phyloP scores from a whole-genome alignment of 2,113 vertebrate genomes.

The Apodemus speciosus region DNA sequence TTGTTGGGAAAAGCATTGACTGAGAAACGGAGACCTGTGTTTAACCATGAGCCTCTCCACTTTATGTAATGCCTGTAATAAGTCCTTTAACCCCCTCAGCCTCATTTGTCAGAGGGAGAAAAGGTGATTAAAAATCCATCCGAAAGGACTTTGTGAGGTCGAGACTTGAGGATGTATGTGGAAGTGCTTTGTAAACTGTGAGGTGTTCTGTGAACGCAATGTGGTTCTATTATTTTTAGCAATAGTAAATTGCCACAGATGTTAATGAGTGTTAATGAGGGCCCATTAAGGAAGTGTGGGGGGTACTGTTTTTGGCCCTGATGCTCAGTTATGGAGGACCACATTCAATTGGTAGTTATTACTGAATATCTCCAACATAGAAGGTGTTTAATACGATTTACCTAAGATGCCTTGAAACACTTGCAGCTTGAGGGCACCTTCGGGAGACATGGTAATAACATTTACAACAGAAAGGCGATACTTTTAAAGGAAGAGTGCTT shows the following conservation, averaged over 20 bases:
- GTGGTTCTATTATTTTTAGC: constrained; percentile 66
- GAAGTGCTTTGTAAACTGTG: constrained; percentile 73
- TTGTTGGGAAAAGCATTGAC: background rate
- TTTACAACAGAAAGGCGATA: background rate
- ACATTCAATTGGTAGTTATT: background rate
- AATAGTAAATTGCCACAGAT: constrained; percentile 50
- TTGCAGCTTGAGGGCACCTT: constrained; percentile 13
- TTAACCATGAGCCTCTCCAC: background rate
- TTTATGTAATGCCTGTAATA: background rate
- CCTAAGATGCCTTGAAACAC: constrained; percentile 2
- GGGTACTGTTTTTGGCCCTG: background rate
- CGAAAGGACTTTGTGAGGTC: constrained; percentile 9
- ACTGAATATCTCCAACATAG: background rate
- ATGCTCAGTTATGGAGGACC: constrained; percentile 8
- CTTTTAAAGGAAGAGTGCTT: background rate
- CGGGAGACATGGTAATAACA: background rate
- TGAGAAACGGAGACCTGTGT: background rate
- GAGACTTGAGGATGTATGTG: constrained; percentile 15
- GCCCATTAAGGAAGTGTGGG: constrained; percentile 44
- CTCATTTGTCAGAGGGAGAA: background rate
- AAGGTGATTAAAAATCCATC: background rate
- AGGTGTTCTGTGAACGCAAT: constrained; percentile 52
- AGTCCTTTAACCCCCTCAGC: background rate
- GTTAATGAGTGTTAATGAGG: constrained; percentile 66
- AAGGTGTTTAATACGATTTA: background rate